Evolutionary conservation across 2,888 invertebrate genomes (phyloP).

Genomic region (Agonopterix subpropinquella): DNA sequence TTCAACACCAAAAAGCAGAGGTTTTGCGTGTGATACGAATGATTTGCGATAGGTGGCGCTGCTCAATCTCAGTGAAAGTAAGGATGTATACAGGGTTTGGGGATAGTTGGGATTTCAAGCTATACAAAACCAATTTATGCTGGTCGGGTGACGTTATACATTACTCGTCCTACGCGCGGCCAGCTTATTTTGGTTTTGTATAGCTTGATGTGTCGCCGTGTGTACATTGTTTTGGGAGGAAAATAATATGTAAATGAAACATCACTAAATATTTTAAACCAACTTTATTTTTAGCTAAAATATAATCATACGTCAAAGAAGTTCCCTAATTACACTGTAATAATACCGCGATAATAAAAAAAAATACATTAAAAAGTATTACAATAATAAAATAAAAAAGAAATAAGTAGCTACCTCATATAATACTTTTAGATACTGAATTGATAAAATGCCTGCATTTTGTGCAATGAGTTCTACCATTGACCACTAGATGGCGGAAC

Average conservation of each 20-base stretch:
- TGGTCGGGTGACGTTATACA: no score
- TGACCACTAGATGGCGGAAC: no score
- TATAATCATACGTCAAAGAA: slow-evolving; percentile 75
- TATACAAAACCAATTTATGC: no score
- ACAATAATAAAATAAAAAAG: slow-evolving; percentile 25
- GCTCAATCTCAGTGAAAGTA: no score
- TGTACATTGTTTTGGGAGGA: not conserved
- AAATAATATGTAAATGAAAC: slow-evolving; percentile 35
- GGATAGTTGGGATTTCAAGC: no score
- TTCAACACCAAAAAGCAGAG: no score
- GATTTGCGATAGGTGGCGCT: no score
- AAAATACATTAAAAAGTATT: slow-evolving; percentile 23
- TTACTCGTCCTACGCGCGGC: no score
- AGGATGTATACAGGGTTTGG: no score
- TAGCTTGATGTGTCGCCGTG: no score
- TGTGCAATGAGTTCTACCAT: slow-evolving; percentile 20
- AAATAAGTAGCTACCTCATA: slow-evolving; percentile 49
- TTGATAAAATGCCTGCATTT: slow-evolving; percentile 28
- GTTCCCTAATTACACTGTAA: slow-evolving; percentile 64
- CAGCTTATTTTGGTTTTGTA: no score
- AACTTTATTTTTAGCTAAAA: slow-evolving; percentile 77
- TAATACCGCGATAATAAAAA: slow-evolving; percentile 59
- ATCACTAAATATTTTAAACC: slow-evolving; percentile 60
- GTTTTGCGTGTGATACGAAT: no score
- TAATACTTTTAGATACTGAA: slow-evolving; percentile 32